phyloP scores from a whole-genome alignment of 2,113 vertebrate species.

The Macquaria ambigua region DNA sequence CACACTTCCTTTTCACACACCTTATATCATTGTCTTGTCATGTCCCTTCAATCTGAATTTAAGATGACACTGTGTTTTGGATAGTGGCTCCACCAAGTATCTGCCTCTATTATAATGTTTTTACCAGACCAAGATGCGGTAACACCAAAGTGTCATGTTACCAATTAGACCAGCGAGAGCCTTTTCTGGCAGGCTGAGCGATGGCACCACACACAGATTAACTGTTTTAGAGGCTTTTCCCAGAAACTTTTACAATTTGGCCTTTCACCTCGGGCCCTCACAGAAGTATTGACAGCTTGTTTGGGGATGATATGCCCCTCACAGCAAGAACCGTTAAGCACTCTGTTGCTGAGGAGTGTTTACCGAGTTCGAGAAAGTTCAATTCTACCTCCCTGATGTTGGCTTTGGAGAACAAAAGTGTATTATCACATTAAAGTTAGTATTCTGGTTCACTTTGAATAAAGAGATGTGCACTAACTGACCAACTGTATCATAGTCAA shows the following conservation, averaged over 20 bases:
- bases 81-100: slow-evolving; percentile 26
- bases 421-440: background rate
- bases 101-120: slow-evolving; percentile 59
- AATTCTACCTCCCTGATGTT: background rate
- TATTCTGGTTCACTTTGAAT: background rate
- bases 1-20: slow-evolving; percentile 29
- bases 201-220: slow-evolving; percentile 72
- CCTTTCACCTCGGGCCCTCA: slow-evolving; percentile 71
- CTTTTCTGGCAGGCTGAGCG: slow-evolving; percentile 58
- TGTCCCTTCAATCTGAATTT: slow-evolving; percentile 4
- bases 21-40: slow-evolving; percentile 9
- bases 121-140: slow-evolving; percentile 66
- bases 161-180: slow-evolving; percentile 75
- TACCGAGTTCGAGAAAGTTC: slow-evolving; percentile 4
- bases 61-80: slow-evolving; percentile 21
- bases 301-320: slow-evolving; percentile 32
- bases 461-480: background rate
- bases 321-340: slow-evolving; percentile 12
- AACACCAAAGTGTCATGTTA: slow-evolving; percentile 70
- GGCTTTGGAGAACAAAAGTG: background rate
- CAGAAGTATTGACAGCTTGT: slow-evolving; percentile 57
- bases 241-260: slow-evolving; percentile 74
- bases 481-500: background rate
- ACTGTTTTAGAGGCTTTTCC: slow-evolving; percentile 76
- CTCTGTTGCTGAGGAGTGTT: slow-evolving; percentile 27